Conservation (phyloP, 2,113 vertebrate species). For the Ptilorrhoa leucosticta region DNA sequence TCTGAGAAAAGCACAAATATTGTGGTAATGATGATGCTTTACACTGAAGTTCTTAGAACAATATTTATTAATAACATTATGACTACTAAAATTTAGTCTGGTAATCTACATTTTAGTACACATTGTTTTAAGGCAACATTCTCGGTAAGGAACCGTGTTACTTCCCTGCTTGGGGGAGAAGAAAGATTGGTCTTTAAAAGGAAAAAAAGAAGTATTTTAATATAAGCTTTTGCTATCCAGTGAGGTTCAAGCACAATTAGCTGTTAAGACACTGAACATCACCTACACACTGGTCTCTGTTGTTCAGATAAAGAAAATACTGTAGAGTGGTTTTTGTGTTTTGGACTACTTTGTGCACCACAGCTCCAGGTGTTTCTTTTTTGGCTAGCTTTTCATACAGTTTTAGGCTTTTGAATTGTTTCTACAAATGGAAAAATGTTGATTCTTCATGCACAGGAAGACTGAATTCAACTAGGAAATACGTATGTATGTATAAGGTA, state of each 20-base stretch:
- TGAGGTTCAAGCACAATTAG: not conserved
- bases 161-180: not conserved
- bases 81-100: not conserved
- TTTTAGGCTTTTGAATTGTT: not conserved
- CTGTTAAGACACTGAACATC: not conserved
- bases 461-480: not conserved
- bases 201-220: not conserved
- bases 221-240: not conserved
- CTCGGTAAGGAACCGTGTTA: not conserved
- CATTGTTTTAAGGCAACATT: not conserved
- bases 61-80: not conserved
- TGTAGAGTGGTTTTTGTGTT: not conserved
- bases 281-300: not conserved
- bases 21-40: accelerated
- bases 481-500: not conserved
- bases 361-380: not conserved
- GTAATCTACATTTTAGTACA: not conserved
- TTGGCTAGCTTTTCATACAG: not conserved
- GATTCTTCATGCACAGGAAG: not conserved
- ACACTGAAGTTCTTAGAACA: not conserved
- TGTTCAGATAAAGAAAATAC: not conserved
- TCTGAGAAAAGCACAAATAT: not conserved
- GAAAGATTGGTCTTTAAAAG: not conserved
- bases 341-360: not conserved
- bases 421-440: not conserved